Conservation (phyloP, 2,113 vertebrate species). For the Ptychochromis oligacanthus region DNA sequence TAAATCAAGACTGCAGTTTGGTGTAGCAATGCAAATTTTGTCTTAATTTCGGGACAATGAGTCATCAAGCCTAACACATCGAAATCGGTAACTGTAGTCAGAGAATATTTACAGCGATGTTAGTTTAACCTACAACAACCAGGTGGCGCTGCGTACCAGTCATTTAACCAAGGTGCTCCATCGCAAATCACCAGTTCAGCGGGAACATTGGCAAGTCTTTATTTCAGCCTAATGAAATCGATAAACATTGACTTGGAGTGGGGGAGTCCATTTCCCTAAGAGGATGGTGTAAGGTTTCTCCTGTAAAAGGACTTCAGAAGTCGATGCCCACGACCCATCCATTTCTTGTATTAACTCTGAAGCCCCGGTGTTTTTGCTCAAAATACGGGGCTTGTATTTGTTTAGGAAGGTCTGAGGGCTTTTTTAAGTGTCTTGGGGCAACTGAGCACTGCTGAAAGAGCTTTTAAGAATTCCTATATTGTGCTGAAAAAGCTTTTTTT, state of each 20-base stretch:
- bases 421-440: background rate
- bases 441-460: background rate
- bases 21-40: background rate
- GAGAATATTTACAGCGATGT: background rate
- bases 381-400: background rate
- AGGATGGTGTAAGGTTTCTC: conserved; percentile 38
- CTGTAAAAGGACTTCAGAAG: conserved; percentile 12
- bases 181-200: background rate
- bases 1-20: background rate
- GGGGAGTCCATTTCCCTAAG: conserved; percentile 35
- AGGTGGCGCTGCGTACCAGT: conserved; percentile 53
- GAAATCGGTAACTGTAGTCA: background rate
- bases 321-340: background rate
- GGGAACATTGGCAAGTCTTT: conserved; percentile 25
- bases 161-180: background rate
- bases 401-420: no score
- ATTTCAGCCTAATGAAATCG: conserved; percentile 67
- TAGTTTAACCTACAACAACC: background rate
- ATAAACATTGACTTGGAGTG: conserved; percentile 50
- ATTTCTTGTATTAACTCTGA: background rate
- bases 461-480: background rate
- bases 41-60: background rate
- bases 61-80: background rate
- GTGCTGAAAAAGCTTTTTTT: background rate
- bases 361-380: background rate